These are phyloP conservation scores for Drosophila kepulauana DNA, from an alignment of 1,140 invertebrate species.

Conservation along the genomic window DNA sequence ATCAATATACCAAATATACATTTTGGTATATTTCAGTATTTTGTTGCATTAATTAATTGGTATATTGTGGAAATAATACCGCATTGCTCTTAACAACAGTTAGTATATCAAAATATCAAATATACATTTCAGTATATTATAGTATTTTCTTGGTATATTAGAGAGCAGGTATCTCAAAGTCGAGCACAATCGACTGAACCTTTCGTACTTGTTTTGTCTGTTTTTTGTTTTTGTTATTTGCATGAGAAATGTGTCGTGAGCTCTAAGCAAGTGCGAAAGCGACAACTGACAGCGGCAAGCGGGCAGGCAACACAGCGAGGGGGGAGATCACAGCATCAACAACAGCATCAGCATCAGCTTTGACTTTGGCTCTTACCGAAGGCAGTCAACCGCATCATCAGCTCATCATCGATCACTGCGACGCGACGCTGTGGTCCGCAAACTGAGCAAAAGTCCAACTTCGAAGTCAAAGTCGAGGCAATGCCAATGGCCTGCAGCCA, in stretches of 20 bases:
- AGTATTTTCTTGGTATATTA: no score
- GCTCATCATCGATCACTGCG: constrained; percentile 63
- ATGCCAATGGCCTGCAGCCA: constrained; percentile 50
- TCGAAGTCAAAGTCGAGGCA: not conserved
- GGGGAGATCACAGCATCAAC: not conserved
- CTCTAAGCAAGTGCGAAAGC: constrained; percentile 32
- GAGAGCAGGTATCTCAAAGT: no score
- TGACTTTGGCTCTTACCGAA: constrained; percentile 2
- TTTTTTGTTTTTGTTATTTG: constrained; percentile 50
- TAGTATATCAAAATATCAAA: no score
- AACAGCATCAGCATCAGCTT: not conserved
- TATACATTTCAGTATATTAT: no score
- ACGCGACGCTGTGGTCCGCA: constrained; percentile 35
- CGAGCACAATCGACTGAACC: no score
- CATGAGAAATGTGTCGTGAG: constrained; percentile 59
- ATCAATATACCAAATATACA: no score
- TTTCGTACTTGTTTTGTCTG: no score
- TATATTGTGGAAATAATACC: no score
- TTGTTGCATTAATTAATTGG: no score
- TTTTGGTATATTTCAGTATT: no score
- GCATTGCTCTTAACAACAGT: no score
- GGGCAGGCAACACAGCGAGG: not conserved
- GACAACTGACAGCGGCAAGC: constrained; percentile 29
- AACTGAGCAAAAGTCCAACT: constrained; percentile 9
- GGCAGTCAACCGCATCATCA: constrained; percentile 57